Evolutionary conservation across 2,113 vertebrate genomes (phyloP), one percentile per base, ranked within the genome.

Genomic region (Mesoclemmys tuberculata): DNA sequence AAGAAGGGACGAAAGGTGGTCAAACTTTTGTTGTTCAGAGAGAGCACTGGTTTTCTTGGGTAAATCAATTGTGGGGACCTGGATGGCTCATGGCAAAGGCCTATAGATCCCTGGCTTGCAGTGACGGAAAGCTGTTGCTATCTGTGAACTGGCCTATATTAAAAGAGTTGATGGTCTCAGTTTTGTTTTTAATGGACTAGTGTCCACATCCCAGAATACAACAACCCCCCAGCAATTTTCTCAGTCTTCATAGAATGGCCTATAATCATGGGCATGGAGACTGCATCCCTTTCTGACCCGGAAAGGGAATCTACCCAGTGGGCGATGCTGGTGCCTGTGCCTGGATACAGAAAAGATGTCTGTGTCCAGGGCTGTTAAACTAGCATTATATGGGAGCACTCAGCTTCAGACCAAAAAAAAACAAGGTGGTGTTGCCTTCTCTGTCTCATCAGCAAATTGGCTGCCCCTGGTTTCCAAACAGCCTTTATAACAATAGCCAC

Each of bases 31-130:
- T n/a, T 71, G n/a, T 38, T 71, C 64, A 71, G n/a, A 22, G n/a
- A 71, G 9, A 22, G 2, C 93, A 92, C 38, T 48, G 24, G 51
- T 94, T 90, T 94, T 77, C 55, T 90, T 85, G 48, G 12, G 38
- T 87, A 48, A 78, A 96, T 74, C 7, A 26, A 8, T n/a, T 58
- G 56, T 5, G 80, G 31, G 4, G 89, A 84, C 2, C 8, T 64
- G 92, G 79, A 41, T 82, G 35, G 19, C 77, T 91, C 85, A 83
- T 54, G 85, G 44, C 93, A 35, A 68, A 71, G 14, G 3, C 13
- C 87, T 22, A 85, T 29, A 71, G 79, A 44, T 71, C 8, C 54
- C 26, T 71, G 31, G 13, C 68, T 92, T 91, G 68, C 90, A 93
- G 6, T 88, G 22, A 58, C 31, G 82, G 49, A 87, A 87, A 46